Percentiles rank a stretch among this genome's conserved stretches.
These are phyloP conservation scores for Himalopsyche phryganea DNA, from an alignment of 1,140 invertebrate species.

Conservation along the genomic window DNA sequence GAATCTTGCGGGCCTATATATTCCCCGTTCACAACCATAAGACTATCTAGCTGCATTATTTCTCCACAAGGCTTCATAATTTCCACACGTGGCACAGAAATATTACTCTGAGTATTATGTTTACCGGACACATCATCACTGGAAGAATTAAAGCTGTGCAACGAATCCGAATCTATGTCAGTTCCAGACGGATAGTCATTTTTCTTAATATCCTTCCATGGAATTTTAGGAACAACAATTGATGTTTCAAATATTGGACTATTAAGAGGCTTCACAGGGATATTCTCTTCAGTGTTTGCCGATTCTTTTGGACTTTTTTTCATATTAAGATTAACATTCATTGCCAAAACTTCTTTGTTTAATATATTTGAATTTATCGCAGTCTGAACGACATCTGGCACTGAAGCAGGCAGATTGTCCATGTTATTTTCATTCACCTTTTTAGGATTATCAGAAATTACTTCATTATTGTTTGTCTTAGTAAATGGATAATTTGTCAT, in stretches of 20 bases:
- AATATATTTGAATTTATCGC: conserved; percentile 5
- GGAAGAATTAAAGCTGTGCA: conserved; percentile 53
- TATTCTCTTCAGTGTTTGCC: not conserved
- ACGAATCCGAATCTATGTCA: conserved; percentile 61
- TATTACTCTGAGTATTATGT: conserved; percentile 41
- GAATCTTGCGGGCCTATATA: conserved; percentile 42
- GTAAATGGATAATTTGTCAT: not conserved
- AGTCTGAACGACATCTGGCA: conserved; percentile 46
- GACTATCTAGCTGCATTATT: conserved; percentile 58
- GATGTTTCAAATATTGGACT: conserved; percentile 61
- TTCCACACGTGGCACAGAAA: conserved; percentile 58
- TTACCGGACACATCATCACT: conserved; percentile 36
- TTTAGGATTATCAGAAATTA: not conserved
- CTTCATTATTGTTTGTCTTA: not conserved
- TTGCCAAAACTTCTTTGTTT: conserved; percentile 22
- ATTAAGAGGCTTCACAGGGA: conserved; percentile 44
- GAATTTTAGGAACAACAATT: conserved; percentile 62
- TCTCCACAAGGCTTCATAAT: conserved; percentile 65
- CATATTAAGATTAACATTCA: conserved; percentile 10
- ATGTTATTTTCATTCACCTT: not conserved
- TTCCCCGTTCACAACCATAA: conserved; percentile 51
- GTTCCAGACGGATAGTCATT: conserved; percentile 43
- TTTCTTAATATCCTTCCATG: conserved; percentile 53
- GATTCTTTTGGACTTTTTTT: conserved; percentile 38
- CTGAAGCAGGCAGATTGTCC: conserved; percentile 28